Evolutionary conservation across 2,888 invertebrate species (phyloP), one percentile per base, ranked within the genome.

Genomic region (Cheilosia grossa): DNA sequence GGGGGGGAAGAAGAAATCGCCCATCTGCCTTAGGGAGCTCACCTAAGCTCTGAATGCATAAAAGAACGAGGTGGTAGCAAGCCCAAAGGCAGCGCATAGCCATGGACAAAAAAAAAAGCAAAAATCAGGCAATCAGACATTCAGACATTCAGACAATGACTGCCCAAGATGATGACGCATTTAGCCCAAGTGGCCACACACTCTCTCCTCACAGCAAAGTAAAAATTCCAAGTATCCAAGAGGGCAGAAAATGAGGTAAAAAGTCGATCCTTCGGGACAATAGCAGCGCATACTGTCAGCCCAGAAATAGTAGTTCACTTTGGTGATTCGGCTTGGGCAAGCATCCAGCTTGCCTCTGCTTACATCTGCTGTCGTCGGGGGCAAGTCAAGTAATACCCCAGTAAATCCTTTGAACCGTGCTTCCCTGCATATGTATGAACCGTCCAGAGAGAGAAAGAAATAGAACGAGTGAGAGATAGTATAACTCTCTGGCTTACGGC

Each of bases 111-210:
- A 37, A 56, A 70, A 61, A 42, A 33, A 47, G 64, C 54, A 9
- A 30, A 30, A 61, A 59, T 75, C 47, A 70, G 49, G 74, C 80
- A 85, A 83, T 74, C 79, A 80, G 74, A 80, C 79, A 80, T 80
- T 80, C 79, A 79, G 67, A 80, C 80, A 85, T 80, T 80, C 81
- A 81, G 75, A 72, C 85, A 77, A 85, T 85, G 75, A 85, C 81
- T 81, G 81, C 81, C 85, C 81, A 85, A 81, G 75, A 77, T 81
- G 80, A 81, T 70, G 70, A 81, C 81, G 81, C 81, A 85, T 72
- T 47, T 47, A 80, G 70, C 69, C 83, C 70, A 80, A 80, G 74
- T 80, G 75, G 80, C n/a, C 47, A 24, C 66, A 54, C 54, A 30
- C 61, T 56, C 30, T 24, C 47, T 3, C 37, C 59, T 21, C 40